phyloP scores from a whole-genome alignment of 2,797 vertebrate genomes.

The Ctenosaura bakeri region DNA sequence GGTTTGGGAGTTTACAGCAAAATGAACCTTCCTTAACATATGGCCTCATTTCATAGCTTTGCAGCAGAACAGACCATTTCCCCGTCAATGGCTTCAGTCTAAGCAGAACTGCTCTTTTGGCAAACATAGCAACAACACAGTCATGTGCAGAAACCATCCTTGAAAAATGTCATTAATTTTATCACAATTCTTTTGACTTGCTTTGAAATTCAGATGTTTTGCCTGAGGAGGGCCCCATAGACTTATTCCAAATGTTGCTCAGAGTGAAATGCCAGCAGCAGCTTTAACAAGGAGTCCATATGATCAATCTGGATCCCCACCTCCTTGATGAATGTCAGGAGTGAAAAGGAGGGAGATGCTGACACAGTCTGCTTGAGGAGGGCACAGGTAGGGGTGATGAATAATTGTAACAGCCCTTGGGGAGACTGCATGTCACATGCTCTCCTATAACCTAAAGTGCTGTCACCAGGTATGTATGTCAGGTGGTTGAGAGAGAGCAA shows the following conservation, averaged over 20 bases:
- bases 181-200: neutral
- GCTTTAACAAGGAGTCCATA: neutral
- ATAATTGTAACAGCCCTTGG: neutral
- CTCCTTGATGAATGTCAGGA: neutral
- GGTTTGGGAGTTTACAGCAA: neutral
- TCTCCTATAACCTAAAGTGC: neutral
- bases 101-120: neutral
- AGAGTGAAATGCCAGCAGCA: neutral
- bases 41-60: constrained; percentile 8
- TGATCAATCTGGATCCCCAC: neutral
- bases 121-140: neutral
- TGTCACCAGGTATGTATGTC: neutral
- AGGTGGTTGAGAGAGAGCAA: neutral
- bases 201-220: constrained; percentile 17
- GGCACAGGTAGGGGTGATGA: no score
- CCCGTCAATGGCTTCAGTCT: no score
- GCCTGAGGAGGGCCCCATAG: neutral
- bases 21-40: neutral
- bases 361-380: neutral
- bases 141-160: neutral
- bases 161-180: constrained; percentile 7
- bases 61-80: constrained; percentile 1
- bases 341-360: neutral
- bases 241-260: constrained; percentile 5
- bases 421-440: neutral